Percentiles rank a stretch among this genome's conserved stretches.
phyloP scores from a whole-genome alignment of 2,888 invertebrate species.

The Plusia festucae region DNA sequence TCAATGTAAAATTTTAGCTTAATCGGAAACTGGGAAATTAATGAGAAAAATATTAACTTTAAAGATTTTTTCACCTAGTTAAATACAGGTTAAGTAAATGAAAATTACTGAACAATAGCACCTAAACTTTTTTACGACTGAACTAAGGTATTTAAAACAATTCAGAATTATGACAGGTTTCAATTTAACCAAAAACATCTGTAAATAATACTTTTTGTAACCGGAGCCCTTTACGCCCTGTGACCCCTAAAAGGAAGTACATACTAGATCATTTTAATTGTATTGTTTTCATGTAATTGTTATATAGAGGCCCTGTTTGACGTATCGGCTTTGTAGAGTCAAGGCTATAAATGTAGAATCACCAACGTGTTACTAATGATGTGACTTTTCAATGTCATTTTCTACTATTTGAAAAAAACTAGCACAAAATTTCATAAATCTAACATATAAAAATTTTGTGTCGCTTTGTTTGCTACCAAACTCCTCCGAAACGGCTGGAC shows the following conservation, averaged over 20 bases:
- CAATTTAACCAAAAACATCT: neutral
- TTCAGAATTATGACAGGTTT: neutral
- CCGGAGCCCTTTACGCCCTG: neutral
- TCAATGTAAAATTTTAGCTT: no score
- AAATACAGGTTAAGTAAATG: no score
- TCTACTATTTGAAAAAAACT: no score
- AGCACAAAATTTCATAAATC: no score
- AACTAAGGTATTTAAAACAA: no score
- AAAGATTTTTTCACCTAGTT: no score
- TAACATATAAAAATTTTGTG: no score
- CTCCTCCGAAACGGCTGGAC: no score
- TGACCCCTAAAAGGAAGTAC: neutral
- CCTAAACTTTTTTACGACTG: neutral
- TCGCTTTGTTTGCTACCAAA: no score
- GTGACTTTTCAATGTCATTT: neutral
- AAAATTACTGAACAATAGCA: no score
- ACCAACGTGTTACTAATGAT: neutral
- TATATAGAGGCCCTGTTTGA: slow-evolving; percentile 1
- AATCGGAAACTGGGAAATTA: no score
- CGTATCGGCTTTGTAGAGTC: neutral
- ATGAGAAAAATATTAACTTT: no score
- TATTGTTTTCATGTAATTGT: neutral
- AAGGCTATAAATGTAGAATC: neutral
- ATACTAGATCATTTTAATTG: neutral
- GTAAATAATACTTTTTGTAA: neutral